Base-by-base conservation (phyloP, 1,140 invertebrate genomes). In the Pachyrhynchus sulphureomaculatus region DNA sequence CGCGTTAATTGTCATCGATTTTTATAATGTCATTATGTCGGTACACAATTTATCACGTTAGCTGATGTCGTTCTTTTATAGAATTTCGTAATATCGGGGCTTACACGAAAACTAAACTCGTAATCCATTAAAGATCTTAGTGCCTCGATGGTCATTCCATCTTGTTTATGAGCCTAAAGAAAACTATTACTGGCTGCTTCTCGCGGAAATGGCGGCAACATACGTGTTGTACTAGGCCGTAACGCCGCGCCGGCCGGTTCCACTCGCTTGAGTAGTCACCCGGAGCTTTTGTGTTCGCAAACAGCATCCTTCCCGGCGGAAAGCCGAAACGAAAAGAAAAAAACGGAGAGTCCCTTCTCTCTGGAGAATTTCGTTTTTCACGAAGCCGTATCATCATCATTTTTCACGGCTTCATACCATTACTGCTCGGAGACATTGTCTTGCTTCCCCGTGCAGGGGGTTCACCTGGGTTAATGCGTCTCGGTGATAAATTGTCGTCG, bases 1-100 rank as follows among this genome's bases (percentile, higher is more conserved):
- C 65, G 68, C 72, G 72, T 75, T 75, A 72, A 75, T 75, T 75
- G 73, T 73, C 70, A 75, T 73, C 70, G 72, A 75, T 75, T 75
- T 75, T 73, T 75, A 72, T 74, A 72, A 72, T 68, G 68, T 63
- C 68, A 72, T 74, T 72, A 74, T 70, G 72, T 74, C 54, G 20
- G 54, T 56, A 56, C 42, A 70, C 70, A 68, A 73, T 73, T 73
- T 73, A 73, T 73, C 66, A 72, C 67, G 63, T 70, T 68, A 68
- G 55, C 52, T 32, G 45, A 32, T 44, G 10, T 26, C 26, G 62
- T 29, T 10, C 26, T 29, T 29, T 29, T 29, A 29, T 29, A 6
- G 5, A 29, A 29, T 29, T 29, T 29, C 26, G 26, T 29, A 29
- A 29, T 29, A 9, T 29, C 26, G 12, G 8, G 26, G 26, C 26